Evolutionary conservation across 2,888 invertebrate genomes (phyloP), one percentile per base, ranked within the genome.

Genomic region (Catocala sponsa): DNA sequence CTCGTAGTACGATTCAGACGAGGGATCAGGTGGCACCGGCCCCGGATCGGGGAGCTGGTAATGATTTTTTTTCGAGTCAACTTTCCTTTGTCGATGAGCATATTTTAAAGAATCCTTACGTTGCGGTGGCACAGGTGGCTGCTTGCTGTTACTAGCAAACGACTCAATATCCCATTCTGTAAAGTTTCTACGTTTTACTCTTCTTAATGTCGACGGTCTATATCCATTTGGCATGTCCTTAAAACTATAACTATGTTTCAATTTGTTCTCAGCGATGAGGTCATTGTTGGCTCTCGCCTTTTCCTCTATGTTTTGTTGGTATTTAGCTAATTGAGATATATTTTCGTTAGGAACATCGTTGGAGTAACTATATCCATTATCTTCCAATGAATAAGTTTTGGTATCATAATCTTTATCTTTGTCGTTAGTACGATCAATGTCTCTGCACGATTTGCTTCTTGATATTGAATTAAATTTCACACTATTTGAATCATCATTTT

Each of bases 221-320:
- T 96, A 96, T 15, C 96, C 96, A 83, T 95, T 96, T 63, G 94
- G 94, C 84, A 96, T 91, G 78, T 96, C 95, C 80, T 95, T 95
- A 72, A 96, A 95, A 83, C 95, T 95, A 79, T 91, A 95, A 71
- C 95, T 95, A 72, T 94, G 94, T 80, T 94, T 94, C 56, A 95
- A 81, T 84, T 95, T 95, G 83, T 90, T 93, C 80, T 94, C 93
- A 78, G 88, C 85, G 72, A 96, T 92, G 60, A 95, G 87, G 74
- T 95, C 94, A 70, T 95, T 92, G 65, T 96, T 95, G 0, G 91
- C 90, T 84, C 92, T 86, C 25, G 94, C 88, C 65, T 94, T 94
- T 80, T 95, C 94, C 82, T 95, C 95, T 79, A 95, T 95, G 59
- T 94, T 95, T 90, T 95, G 95, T 91, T 96, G 96, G 79, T 96